These are phyloP conservation scores for Neoseiulus cucumeris DNA, from an alignment of 1,140 invertebrate genomes.

Conservation along the genomic window DNA sequence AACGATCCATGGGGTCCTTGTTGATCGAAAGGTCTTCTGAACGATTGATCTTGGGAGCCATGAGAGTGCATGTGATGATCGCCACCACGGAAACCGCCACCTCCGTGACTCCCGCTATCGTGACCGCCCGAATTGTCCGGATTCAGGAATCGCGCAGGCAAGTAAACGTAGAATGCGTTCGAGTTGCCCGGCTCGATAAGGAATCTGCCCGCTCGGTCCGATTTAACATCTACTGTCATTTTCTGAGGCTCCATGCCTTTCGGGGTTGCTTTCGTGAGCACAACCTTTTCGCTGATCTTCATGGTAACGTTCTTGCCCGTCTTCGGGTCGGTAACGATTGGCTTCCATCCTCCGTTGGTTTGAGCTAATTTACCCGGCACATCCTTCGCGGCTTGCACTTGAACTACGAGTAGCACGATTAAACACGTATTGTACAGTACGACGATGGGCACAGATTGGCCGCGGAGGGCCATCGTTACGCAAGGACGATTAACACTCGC, in stretches of 20 bases:
- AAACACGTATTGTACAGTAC: not conserved
- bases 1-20: not conserved
- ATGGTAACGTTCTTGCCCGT: not conserved
- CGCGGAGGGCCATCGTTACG: not conserved
- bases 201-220: not conserved
- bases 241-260: not conserved
- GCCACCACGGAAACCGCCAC: not conserved
- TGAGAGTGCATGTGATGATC: not conserved
- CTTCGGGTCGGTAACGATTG: conserved; percentile 7
- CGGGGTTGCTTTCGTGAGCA: not conserved
- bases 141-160: not conserved
- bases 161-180: not conserved
- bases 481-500: too few relatives aligned
- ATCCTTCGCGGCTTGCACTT: not conserved
- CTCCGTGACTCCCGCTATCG: not conserved
- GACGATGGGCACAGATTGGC: not conserved
- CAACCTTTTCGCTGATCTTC: not conserved
- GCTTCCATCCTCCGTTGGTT: not conserved
- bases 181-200: not conserved
- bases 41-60: not conserved
- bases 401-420: not conserved
- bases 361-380: not conserved
- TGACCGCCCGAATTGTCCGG: not conserved
- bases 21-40: not conserved
- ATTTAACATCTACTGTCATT: not conserved